Conservation (phyloP, 2,888 invertebrate species). For the Bibio marci region DNA sequence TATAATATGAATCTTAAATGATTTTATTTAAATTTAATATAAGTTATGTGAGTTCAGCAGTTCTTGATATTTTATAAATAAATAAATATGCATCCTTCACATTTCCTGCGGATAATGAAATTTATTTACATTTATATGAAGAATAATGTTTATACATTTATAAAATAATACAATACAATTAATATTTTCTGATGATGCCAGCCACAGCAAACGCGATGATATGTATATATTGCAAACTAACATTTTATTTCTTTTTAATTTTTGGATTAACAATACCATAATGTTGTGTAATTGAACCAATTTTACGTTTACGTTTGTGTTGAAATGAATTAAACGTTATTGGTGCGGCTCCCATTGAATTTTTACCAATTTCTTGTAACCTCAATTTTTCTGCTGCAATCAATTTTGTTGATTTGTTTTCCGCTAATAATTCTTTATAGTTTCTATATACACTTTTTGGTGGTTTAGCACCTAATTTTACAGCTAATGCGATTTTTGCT, state of each 20-base stretch:
- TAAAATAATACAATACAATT: no score
- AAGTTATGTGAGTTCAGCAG: no score
- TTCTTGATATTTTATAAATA: no score
- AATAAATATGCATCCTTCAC: no score
- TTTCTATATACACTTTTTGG: constrained; percentile 50
- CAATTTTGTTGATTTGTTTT: constrained; percentile 38
- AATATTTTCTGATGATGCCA: no score
- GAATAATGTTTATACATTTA: no score
- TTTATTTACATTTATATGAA: no score
- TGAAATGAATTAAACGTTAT: constrained; percentile 20
- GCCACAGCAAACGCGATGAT: no score
- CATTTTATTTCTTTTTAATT: constrained; percentile 14
- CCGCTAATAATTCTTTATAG: constrained; percentile 51
- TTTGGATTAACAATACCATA: constrained; percentile 25
- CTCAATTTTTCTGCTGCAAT: constrained; percentile 31
- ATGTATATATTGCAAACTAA: no score
- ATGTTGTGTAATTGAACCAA: constrained; percentile 28
- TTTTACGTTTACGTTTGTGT: constrained; percentile 30
- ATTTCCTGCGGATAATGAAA: no score
- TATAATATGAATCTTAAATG: no score
- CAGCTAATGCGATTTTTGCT: constrained; percentile 59
- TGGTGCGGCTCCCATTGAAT: constrained; percentile 36
- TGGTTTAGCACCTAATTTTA: constrained; percentile 72
- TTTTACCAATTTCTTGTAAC: constrained; percentile 38
- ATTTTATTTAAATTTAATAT: no score